phyloP scores from a whole-genome alignment of 2,888 invertebrate species.

The Diogma glabrata region DNA sequence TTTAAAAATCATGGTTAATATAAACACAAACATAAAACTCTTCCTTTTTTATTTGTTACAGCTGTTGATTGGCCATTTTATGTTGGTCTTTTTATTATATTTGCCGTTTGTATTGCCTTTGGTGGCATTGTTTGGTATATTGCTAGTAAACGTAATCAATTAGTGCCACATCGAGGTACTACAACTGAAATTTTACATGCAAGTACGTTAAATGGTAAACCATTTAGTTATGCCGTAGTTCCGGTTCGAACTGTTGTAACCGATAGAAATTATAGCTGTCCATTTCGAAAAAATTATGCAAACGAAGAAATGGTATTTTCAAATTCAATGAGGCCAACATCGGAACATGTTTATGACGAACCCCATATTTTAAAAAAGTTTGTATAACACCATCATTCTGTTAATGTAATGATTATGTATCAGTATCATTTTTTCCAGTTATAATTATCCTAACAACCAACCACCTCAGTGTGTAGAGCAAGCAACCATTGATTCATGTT shows the following conservation, averaged over 20 bases:
- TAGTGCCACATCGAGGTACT: neutral
- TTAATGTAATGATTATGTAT: no score
- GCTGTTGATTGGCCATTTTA: constrained; percentile 36
- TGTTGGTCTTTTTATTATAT: constrained; percentile 32
- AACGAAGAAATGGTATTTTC: constrained; percentile 1
- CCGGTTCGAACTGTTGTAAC: neutral
- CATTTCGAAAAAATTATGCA: constrained; percentile 1
- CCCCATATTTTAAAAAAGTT: constrained; percentile 3
- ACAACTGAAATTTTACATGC: neutral
- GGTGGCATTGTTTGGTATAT: constrained; percentile 19
- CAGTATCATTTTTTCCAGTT: no score
- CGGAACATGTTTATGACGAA: constrained; percentile 6
- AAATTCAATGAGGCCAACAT: neutral
- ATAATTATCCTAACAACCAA: neutral
- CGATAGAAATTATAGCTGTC: neutral
- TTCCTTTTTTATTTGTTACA: constrained; percentile 16
- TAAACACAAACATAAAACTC: neutral
- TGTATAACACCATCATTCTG: no score
- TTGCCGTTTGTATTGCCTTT: constrained; percentile 32
- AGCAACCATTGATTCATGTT: constrained; percentile 1
- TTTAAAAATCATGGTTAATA: neutral
- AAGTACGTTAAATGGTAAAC: neutral
- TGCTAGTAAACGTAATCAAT: constrained; percentile 2
- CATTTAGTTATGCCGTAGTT: constrained; percentile 1
- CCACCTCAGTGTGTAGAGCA: neutral